Conservation (phyloP, 2,888 invertebrate genomes). For the Nemoura dubitans region DNA sequence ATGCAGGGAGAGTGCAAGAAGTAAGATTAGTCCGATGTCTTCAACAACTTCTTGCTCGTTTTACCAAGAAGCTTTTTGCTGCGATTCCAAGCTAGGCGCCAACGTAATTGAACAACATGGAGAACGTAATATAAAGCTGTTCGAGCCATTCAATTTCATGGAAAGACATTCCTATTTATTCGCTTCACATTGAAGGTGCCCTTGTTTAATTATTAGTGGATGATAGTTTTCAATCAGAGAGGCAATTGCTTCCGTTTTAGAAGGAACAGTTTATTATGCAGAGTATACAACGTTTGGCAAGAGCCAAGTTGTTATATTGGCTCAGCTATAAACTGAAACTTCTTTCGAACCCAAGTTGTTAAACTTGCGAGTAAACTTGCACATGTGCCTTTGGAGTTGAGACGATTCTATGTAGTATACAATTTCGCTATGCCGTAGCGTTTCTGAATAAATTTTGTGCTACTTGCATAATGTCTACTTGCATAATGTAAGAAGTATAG, state of each 20-base stretch:
- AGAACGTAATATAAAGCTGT: background rate
- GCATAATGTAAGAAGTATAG: background rate
- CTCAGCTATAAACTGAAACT: conserved; percentile 21
- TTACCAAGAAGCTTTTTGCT: background rate
- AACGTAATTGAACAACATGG: background rate
- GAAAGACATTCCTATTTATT: background rate
- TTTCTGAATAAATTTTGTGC: background rate
- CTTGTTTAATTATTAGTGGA: background rate
- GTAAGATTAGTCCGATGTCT: background rate
- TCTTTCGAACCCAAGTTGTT: conserved; percentile 9
- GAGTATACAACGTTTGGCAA: background rate
- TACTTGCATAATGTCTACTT: conserved; percentile 12
- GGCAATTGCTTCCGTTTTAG: background rate
- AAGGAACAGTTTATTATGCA: background rate
- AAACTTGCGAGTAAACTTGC: conserved; percentile 18
- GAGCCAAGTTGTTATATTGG: conserved; percentile 15
- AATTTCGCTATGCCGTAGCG: background rate
- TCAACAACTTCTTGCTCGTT: background rate
- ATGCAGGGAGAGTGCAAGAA: background rate
- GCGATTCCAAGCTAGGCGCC: background rate
- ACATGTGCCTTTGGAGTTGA: background rate
- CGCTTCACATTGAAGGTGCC: background rate
- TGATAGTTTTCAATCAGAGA: background rate
- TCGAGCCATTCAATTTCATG: background rate
- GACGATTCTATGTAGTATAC: background rate